Evolutionary conservation across 2,888 invertebrate genomes (phyloP).

Genomic region (Apodemia duryi): DNA sequence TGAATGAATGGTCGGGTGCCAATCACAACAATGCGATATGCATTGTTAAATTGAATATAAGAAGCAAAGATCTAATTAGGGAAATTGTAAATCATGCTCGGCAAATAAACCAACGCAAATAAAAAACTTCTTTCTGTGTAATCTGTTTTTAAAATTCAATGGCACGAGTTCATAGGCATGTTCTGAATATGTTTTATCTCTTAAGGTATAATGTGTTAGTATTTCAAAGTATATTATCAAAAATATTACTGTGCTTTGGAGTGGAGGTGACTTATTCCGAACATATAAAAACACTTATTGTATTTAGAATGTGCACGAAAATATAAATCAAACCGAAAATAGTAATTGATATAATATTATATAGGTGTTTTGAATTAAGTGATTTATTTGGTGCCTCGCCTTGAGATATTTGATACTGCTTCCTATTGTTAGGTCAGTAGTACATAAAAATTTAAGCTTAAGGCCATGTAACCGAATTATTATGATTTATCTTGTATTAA

Average conservation of each 20-base stretch:
- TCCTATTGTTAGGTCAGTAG: no score
- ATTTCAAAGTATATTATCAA: not conserved
- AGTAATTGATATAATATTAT: no score
- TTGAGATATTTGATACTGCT: no score
- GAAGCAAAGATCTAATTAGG: constrained; percentile 42
- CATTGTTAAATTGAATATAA: constrained; percentile 34
- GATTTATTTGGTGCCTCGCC: no score
- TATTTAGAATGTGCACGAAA: no score
- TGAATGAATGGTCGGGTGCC: constrained; percentile 29
- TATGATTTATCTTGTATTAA: no score
- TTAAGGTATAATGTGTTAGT: constrained; percentile 4
- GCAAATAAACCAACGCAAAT: constrained; percentile 18
- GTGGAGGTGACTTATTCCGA: not conserved
- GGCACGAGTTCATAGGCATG: constrained; percentile 21
- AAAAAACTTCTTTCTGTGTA: constrained; percentile 22
- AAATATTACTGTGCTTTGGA: not conserved
- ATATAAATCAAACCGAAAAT: no score
- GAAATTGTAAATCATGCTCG: constrained; percentile 39
- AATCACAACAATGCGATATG: constrained; percentile 25
- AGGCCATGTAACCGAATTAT: no score
- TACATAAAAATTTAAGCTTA: no score
- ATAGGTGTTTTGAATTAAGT: no score
- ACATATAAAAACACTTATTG: not conserved
- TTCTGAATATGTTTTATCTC: constrained; percentile 20
- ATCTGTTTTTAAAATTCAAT: constrained; percentile 26